Percentiles rank a stretch among this genome's conserved stretches.
Evolutionary conservation across 1,140 invertebrate genomes (phyloP).

Genomic region (Drosophila pallidifrons): DNA sequence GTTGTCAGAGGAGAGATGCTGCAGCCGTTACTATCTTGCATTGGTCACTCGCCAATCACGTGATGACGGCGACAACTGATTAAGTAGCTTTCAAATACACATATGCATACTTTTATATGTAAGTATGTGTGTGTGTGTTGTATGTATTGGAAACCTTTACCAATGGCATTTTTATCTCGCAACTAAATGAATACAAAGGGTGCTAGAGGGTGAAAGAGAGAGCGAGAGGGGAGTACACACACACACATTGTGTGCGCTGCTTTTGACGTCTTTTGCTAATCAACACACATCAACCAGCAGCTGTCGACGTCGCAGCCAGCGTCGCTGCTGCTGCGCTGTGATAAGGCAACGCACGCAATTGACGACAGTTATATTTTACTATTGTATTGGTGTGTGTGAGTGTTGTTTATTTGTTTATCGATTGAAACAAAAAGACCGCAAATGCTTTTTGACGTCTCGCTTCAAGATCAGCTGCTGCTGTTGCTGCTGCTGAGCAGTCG

Average conservation of each 20-base stretch:
- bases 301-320: background rate
- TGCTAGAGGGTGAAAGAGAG: background rate
- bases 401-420: conserved; percentile 60
- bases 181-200: conserved; percentile 24
- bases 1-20: conserved; percentile 24
- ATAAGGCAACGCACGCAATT: conserved; percentile 55
- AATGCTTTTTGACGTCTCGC: conserved; percentile 36
- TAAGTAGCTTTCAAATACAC: conserved; percentile 27
- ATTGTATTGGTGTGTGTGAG: conserved; percentile 16
- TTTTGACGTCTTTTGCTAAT: conserved; percentile 58
- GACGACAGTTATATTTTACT: conserved; percentile 48
- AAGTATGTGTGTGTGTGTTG: conserved; percentile 14
- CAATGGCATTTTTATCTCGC: conserved; percentile 50
- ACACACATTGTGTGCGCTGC: conserved; percentile 21
- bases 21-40: conserved; percentile 17
- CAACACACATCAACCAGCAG: conserved; percentile 30
- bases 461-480: conserved; percentile 66
- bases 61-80: conserved; percentile 17
- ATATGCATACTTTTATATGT: conserved; percentile 10
- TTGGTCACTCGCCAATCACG: conserved; percentile 44
- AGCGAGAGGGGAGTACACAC: conserved; percentile 6
- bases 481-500: conserved; percentile 1
- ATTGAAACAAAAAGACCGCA: conserved; percentile 61
- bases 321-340: conserved; percentile 15
- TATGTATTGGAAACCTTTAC: conserved; percentile 27